Evolutionary conservation across 2,797 vertebrate species (phyloP).

Genomic region (Octomys mimax): DNA sequence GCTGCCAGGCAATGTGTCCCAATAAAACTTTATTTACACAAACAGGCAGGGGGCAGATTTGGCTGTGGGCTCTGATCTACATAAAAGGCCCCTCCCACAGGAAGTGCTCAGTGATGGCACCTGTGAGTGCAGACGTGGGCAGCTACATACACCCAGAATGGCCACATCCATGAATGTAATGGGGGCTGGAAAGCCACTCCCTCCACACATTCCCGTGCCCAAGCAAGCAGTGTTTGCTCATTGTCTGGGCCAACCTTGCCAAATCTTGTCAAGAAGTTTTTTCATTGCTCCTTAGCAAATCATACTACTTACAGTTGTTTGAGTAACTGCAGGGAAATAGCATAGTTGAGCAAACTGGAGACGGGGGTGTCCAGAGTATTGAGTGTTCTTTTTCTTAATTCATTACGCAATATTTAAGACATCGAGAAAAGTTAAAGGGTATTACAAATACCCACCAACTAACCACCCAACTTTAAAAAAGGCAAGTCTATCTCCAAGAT

Average conservation of each 20-base stretch:
- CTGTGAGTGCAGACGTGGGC: neutral
- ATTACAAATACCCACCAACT: neutral
- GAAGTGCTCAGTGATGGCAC: neutral
- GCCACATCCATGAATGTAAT: neutral
- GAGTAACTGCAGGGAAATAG: slow-evolving; percentile 55
- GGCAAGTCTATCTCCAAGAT: neutral
- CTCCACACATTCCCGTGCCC: neutral
- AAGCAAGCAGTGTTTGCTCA: slow-evolving; percentile 59
- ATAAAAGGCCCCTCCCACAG: neutral
- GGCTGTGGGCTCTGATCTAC: neutral
- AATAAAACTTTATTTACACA: slow-evolving; percentile 75
- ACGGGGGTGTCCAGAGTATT: neutral
- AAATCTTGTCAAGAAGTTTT: slow-evolving; percentile 66
- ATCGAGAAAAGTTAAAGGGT: neutral
- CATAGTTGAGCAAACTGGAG: slow-evolving; percentile 34
- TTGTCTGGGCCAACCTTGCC: slow-evolving; percentile 63
- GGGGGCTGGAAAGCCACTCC: neutral
- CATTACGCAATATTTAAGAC: slow-evolving; percentile 32
- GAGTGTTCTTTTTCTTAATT: neutral
- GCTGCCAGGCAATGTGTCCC: neutral
- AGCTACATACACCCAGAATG: neutral
- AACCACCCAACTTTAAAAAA: neutral
- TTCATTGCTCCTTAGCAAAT: slow-evolving; percentile 33
- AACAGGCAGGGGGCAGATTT: neutral
- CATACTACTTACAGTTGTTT: slow-evolving; percentile 52